Evolutionary conservation across 2,888 invertebrate species (phyloP), one percentile per base, ranked within the genome.

Genomic region (Beris chalybata): DNA sequence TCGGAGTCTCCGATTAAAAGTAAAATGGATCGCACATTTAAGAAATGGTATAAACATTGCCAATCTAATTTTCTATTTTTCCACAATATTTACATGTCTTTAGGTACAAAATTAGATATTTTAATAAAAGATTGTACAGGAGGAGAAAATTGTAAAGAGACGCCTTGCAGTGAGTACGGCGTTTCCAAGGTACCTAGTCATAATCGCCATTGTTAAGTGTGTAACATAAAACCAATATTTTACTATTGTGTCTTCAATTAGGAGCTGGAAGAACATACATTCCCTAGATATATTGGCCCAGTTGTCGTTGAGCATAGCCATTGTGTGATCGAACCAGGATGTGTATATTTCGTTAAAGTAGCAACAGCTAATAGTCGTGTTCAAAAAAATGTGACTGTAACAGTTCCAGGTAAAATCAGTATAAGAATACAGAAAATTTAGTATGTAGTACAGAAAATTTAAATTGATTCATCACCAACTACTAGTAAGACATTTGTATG

Each of bases 321-420:
- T 43, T 79, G 79, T 68, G 74, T 72, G 45, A 77, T 77, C 32
- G 73, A 75, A 72, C 77, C 76, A 6, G 78, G 76, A 4, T 79
- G 78, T 64, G 73, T 73, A 22, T 79, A 79, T 66, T 74, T 74
- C 6, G 75, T 79, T 66, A 76, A 75, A 64, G 74, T 77, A 4
- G 73, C 76, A 38, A 52, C 61, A 9, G 12, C n/a, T 0, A 77
- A 77, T 66, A 70, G 74, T 4, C 70, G 71, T 30, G 69, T 73
- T 0, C 72, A 73, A 2, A 74, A 74, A 13, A 71, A 66, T 67
- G 71, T 48, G 66, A 68, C 64, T 53, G 70, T 63, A 52, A 68
- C 43, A 4, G 73, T 79, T 67, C 79, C 79, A 66, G 73, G 79
- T 79, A 72, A 48, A 22, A 22, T 44, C n/a, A n/a, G n/a, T 44